Conservation (phyloP, 2,888 invertebrate genomes). For the Andrena praecox region DNA sequence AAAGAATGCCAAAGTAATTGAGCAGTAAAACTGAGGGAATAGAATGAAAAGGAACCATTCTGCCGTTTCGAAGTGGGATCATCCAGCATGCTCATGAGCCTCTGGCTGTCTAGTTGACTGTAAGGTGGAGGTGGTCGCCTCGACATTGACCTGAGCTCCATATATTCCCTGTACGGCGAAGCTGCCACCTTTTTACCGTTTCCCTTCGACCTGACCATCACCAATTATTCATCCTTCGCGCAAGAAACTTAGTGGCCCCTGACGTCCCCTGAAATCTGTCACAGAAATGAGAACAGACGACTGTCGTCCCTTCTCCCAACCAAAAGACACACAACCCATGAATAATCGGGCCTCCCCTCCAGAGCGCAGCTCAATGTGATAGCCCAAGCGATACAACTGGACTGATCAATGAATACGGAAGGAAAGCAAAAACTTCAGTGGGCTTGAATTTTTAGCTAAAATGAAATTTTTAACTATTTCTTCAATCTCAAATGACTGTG, state of each 20-base stretch:
- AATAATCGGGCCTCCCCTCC: not conserved
- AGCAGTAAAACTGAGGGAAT: not conserved
- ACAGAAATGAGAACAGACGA: slow-evolving; percentile 30
- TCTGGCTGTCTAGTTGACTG: not conserved
- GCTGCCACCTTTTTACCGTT: slow-evolving; percentile 31
- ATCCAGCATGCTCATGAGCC: not conserved
- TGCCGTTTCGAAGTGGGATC: not conserved
- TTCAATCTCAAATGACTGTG: too few species aligned
- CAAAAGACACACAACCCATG: not conserved
- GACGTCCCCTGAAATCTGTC: slow-evolving; percentile 14
- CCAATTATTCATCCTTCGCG: slow-evolving; percentile 41
- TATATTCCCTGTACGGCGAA: slow-evolving; percentile 28
- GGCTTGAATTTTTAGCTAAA: too few species aligned
- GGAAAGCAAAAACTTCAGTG: too few species aligned
- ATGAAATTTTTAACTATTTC: too few species aligned
- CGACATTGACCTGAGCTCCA: slow-evolving; percentile 46
- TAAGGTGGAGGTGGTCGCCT: slow-evolving; percentile 37
- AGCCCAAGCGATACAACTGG: too few species aligned
- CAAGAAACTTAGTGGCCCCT: slow-evolving; percentile 5
- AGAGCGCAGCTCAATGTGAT: too few species aligned
- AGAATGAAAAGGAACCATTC: slow-evolving; percentile 21
- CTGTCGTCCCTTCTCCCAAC: slow-evolving; percentile 13
- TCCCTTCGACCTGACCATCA: slow-evolving; percentile 47
- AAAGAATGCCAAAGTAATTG: not conserved
- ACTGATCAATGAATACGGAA: too few species aligned